Evolutionary conservation across 2,888 invertebrate genomes (phyloP), one percentile per base, ranked within the genome.

Genomic region (Arge pagana): DNA sequence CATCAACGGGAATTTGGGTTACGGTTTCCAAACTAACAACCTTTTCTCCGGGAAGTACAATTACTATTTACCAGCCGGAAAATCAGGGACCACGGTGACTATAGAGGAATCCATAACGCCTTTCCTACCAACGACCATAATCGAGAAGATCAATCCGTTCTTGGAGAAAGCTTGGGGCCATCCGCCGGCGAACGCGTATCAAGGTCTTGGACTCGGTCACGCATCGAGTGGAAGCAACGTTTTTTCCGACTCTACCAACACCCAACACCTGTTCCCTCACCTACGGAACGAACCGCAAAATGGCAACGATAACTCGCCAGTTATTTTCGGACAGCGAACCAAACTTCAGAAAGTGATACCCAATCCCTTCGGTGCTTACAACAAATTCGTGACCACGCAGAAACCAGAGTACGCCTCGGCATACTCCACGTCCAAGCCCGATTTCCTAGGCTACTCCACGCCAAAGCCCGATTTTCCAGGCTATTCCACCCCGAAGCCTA

Each of bases 1-100:
- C 0, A 85, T 89, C 10, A 87, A 89, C 58, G 83, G 84, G 1
- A 84, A 85, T 40, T 76, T 90, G 8, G 90, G 90, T 52, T 89
- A 86, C 68, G 87, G 86, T 5, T 84, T 82, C 57, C 79, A 79
- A 60, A 79, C 79, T 2, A 83, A 83, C 59, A 76, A 77, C 57
- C 28, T 75, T 0, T 65, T 68, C 15, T 52, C 56, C 1, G 69
- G 69, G 2, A 72, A 66, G 39, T 67, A 69, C 42, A 74, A 74
- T 23, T 76, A 71, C 15, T 71, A 74, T 45, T 73, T 73, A 31
- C 76, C 76, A 3, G 64, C 64, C 4, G 75, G 72, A 3, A 72
- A 74, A 51, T 61, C 70, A 1, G 75, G 73, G 4, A 75, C 76
- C 1, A 67, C 70, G 1, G 75, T 76, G 3, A 75, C 70, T 58